These are phyloP conservation scores for Callospermophilus lateralis DNA, from an alignment of 2,113 vertebrate species.

Conservation along the genomic window DNA sequence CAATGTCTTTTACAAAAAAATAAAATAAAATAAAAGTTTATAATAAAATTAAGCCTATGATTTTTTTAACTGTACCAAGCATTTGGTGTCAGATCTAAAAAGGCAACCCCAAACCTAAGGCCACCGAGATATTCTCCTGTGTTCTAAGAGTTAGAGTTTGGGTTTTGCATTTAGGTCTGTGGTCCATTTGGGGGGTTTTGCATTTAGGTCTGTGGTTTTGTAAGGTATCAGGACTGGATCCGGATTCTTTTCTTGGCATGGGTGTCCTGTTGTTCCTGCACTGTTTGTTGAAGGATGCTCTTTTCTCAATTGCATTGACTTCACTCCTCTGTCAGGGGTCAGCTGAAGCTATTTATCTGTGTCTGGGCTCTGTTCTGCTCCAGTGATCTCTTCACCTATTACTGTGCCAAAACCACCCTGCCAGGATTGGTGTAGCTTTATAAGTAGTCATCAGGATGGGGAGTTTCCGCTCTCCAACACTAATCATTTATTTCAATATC, in stretches of 20 bases:
- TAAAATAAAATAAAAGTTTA: too few relatives aligned
- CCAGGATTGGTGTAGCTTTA: too few relatives aligned
- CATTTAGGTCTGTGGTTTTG: not conserved
- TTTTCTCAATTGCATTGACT: not conserved
- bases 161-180: not conserved
- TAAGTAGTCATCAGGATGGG: fast-evolving
- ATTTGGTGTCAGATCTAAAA: not conserved
- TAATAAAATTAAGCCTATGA: not conserved
- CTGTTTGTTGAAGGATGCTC: too few relatives aligned
- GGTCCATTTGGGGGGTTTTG: not conserved
- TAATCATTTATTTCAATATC: not conserved
- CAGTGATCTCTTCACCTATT: too few relatives aligned
- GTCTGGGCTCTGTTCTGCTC: not conserved
- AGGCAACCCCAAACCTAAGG: not conserved
- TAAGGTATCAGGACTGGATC: not conserved
- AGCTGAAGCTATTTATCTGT: not conserved
- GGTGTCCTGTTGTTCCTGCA: not conserved
- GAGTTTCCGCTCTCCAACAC: not conserved
- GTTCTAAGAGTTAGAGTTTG: too few relatives aligned
- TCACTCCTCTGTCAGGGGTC: too few relatives aligned
- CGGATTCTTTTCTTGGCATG: not conserved
- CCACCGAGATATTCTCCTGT: not conserved
- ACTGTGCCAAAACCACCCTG: not conserved
- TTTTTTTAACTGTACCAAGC: fast-evolving
- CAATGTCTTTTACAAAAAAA: not conserved